These are phyloP conservation scores for Ctenodactylus gundi DNA, from an alignment of 2,113 vertebrate species.

Conservation along the genomic window DNA sequence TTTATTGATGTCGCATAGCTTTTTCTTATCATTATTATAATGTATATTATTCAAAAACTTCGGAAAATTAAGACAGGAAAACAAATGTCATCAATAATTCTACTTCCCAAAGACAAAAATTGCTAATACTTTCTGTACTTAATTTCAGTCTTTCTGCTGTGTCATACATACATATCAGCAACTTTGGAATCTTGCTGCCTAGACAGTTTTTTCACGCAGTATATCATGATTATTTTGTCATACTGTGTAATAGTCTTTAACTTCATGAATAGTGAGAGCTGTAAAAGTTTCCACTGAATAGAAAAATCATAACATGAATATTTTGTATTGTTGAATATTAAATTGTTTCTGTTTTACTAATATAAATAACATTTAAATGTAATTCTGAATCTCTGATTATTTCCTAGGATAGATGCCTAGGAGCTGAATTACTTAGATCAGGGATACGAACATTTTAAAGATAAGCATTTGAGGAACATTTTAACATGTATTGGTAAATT, in stretches of 20 bases:
- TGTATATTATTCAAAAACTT: not conserved
- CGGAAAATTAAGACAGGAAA: not conserved
- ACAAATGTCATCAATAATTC: slow-evolving; percentile 18
- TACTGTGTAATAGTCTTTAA: slow-evolving; percentile 7
- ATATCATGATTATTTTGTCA: slow-evolving; percentile 16
- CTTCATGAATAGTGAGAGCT: slow-evolving; percentile 39
- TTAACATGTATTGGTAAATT: slow-evolving; percentile 61
- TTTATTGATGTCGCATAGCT: not conserved
- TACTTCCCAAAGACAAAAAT: not conserved
- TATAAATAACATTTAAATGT: slow-evolving; percentile 37
- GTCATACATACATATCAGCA: not conserved
- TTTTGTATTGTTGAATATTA: slow-evolving; percentile 35
- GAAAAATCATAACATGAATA: slow-evolving; percentile 43
- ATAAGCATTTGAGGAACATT: slow-evolving; percentile 63
- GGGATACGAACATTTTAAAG: slow-evolving; percentile 49
- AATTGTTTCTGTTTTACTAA: slow-evolving; percentile 50
- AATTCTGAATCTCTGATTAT: slow-evolving; percentile 54
- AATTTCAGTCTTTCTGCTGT: not conserved
- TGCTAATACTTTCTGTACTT: not conserved
- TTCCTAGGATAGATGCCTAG: slow-evolving; percentile 53
- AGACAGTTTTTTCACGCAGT: not conserved
- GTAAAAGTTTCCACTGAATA: slow-evolving; percentile 14
- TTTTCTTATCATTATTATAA: slow-evolving; percentile 33
- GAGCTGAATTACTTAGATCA: slow-evolving; percentile 53
- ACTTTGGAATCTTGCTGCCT: not conserved